A percentile compares a stretch with the other conserved stretches of the same genome.
phyloP scores from a whole-genome alignment of 2,113 vertebrate genomes.

The Fulmarus glacialis region DNA sequence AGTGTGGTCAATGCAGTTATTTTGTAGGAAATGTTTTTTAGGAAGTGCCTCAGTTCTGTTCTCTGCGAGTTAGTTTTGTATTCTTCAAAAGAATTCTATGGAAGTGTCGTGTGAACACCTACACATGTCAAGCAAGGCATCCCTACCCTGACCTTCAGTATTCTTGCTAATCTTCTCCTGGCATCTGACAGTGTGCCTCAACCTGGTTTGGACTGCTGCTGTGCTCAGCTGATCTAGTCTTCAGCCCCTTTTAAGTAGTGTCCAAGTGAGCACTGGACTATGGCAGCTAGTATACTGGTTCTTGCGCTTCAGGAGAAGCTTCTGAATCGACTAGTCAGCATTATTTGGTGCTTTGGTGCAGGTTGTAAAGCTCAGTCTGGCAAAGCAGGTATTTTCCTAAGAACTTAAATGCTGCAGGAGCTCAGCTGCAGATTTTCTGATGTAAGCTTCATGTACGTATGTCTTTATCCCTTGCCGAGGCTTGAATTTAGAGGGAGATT shows the following conservation, averaged over 20 bases:
- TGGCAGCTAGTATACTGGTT: neutral
- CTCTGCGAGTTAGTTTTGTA: neutral
- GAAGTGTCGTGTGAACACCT: neutral
- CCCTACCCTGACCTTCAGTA: neutral
- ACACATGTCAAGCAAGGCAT: neutral
- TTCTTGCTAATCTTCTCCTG: neutral
- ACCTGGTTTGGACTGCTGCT: neutral
- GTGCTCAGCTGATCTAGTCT: neutral
- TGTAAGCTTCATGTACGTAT: neutral
- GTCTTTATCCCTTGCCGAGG: conserved; percentile 20
- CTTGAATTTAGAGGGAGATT: conserved; percentile 10
- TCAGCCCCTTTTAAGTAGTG: neutral
- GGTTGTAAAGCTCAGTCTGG: neutral
- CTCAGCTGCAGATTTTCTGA: conserved; percentile 12
- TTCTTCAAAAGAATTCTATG: neutral
- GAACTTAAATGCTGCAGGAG: neutral
- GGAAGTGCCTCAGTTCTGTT: neutral
- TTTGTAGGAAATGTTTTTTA: neutral
- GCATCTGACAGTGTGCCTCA: neutral
- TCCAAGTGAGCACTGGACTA: neutral
- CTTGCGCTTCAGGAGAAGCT: neutral
- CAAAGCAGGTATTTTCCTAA: neutral
- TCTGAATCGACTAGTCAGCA: neutral
- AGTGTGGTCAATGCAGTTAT: neutral
- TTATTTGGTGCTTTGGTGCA: neutral